Evolutionary conservation across 1,140 invertebrate species (phyloP).

Genomic region (Leucophenga varia): DNA sequence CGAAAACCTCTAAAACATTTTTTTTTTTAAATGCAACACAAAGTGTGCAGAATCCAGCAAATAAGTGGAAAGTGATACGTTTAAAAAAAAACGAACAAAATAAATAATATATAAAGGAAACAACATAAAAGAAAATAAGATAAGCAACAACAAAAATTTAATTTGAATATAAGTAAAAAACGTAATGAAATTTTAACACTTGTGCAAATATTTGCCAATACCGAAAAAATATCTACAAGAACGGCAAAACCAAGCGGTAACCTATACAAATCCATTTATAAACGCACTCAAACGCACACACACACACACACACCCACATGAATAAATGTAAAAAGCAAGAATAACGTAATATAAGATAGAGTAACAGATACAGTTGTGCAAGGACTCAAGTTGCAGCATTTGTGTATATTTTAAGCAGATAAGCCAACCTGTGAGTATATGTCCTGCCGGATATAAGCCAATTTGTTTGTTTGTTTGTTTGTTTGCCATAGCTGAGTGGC

Average conservation of each 20-base stretch:
- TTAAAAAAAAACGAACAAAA: too few species aligned
- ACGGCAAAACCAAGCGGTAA: constrained; percentile 17
- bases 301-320: not conserved
- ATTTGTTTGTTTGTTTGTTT: constrained; percentile 36
- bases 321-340: too few species aligned
- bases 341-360: too few species aligned
- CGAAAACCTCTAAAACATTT: too few species aligned
- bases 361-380: too few species aligned
- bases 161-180: constrained; percentile 55
- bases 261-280: constrained; percentile 11
- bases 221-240: constrained; percentile 24
- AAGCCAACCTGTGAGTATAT: constrained; percentile 26
- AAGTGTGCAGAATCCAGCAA: too few species aligned
- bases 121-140: constrained; percentile 6
- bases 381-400: constrained; percentile 4
- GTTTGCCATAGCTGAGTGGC: too few species aligned
- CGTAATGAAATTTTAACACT: constrained; percentile 56
- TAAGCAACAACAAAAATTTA: constrained; percentile 44
- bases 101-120: not conserved
- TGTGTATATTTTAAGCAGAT: too few species aligned
- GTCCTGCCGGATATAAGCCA: constrained; percentile 43
- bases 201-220: constrained; percentile 56
- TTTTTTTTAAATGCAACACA: too few species aligned
- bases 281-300: constrained; percentile 1
- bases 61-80: too few species aligned